Evolutionary conservation across 2,888 invertebrate genomes (phyloP).

Genomic region (Caenorhabditis sp.): DNA sequence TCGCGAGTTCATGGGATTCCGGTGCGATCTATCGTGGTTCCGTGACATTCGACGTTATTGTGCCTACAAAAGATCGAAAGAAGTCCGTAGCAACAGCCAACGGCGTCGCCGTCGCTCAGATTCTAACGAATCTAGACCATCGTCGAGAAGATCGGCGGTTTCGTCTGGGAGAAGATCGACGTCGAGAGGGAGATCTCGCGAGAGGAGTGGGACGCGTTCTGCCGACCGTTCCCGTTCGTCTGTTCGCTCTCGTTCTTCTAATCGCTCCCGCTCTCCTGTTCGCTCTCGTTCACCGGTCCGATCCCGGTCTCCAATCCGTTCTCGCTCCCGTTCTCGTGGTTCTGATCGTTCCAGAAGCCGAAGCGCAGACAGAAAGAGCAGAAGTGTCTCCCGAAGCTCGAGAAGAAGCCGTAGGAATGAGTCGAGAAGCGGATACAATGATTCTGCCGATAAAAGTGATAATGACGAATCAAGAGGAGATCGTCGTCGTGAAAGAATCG

Average conservation of each 20-base stretch:
- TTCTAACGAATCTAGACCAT: constrained; percentile 12
- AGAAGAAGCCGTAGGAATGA: not conserved
- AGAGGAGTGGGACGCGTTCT: no score
- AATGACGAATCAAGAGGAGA: not conserved
- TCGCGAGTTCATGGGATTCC: constrained; percentile 68
- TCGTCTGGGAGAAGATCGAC: not conserved
- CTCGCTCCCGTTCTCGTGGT: constrained; percentile 5
- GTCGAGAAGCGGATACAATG: constrained; percentile 1
- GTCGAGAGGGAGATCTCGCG: no score
- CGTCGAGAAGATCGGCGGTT: not conserved
- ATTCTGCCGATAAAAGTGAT: not conserved
- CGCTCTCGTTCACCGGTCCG: not conserved
- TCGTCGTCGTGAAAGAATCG: not conserved
- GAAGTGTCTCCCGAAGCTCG: not conserved
- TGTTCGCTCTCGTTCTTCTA: not conserved
- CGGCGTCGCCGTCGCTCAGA: constrained; percentile 51
- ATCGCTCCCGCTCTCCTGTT: not conserved
- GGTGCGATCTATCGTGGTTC: constrained; percentile 75
- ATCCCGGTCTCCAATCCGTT: not conserved
- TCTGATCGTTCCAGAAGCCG: constrained; percentile 9
- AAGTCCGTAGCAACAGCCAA: constrained; percentile 23
- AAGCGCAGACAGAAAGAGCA: not conserved
- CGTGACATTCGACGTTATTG: constrained; percentile 74
- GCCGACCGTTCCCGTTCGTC: not conserved
- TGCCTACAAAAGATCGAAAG: constrained; percentile 46